Conservation (phyloP, 1,140 invertebrate genomes). For the Drosophila elegans region DNA sequence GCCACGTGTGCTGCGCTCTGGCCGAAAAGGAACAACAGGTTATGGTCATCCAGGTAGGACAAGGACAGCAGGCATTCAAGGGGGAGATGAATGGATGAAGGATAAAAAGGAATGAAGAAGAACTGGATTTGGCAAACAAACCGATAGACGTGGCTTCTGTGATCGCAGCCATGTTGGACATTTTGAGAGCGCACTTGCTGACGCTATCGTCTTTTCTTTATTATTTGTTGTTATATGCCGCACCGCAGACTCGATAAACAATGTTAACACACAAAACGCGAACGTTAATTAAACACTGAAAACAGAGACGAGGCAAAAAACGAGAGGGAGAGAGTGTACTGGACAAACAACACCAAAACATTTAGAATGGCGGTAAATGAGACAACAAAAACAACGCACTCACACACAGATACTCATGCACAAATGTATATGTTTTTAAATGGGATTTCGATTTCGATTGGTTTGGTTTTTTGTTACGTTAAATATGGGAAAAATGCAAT, state of each 20-base stretch:
- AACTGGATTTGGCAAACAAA: conserved; percentile 5
- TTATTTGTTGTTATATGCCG: conserved; percentile 50
- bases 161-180: conserved; percentile 66
- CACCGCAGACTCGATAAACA: conserved; percentile 65
- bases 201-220: conserved; percentile 46
- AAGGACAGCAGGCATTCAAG: conserved; percentile 14
- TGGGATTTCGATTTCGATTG: conserved; percentile 8
- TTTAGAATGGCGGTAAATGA: conserved; percentile 52
- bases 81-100: neutral
- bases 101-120: neutral
- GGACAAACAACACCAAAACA: conserved; percentile 62
- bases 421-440: conserved; percentile 12
- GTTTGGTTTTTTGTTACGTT: conserved; percentile 31
- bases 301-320: conserved; percentile 31
- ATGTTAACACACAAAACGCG: conserved; percentile 47
- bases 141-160: conserved; percentile 64
- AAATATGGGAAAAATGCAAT: conserved; percentile 69
- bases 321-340: conserved; percentile 4
- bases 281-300: conserved; percentile 74
- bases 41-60: conserved; percentile 11
- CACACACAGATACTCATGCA: conserved; percentile 10
- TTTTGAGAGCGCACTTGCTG: conserved; percentile 49
- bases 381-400: conserved; percentile 28
- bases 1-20: conserved; percentile 29
- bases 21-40: conserved; percentile 21